A percentile compares a stretch with the other conserved stretches of the same genome.
These are phyloP conservation scores for Thelaira solivaga DNA, from an alignment of 2,888 invertebrate species.

Conservation along the genomic window DNA sequence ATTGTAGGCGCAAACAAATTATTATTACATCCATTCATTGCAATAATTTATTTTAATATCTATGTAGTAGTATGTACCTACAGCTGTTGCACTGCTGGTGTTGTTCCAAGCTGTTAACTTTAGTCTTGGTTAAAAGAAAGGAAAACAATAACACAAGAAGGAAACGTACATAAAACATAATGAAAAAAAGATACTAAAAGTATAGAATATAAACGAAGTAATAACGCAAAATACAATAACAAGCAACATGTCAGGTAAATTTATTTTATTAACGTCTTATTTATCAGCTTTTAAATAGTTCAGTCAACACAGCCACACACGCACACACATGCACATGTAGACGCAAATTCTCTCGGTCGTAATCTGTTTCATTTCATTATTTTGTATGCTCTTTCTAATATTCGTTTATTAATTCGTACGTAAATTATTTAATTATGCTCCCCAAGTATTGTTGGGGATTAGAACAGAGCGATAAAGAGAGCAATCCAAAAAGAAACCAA, in stretches of 20 bases:
- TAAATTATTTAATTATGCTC: not conserved
- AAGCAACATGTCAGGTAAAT: conserved; percentile 49
- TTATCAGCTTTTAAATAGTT: conserved; percentile 38
- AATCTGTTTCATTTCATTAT: conserved; percentile 9
- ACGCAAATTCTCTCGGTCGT: not conserved
- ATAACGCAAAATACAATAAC: conserved; percentile 18
- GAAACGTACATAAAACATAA: not conserved
- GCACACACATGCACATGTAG: not conserved
- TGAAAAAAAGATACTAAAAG: not conserved
- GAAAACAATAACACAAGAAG: not conserved
- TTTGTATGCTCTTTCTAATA: conserved; percentile 6
- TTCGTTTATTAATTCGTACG: conserved; percentile 20
- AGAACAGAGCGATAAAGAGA: conserved; percentile 1
- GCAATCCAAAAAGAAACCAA: too few relatives aligned
- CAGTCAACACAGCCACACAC: not conserved
- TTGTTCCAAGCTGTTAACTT: conserved; percentile 47
- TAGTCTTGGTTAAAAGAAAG: conserved; percentile 7
- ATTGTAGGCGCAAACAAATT: conserved; percentile 56
- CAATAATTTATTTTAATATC: conserved; percentile 51
- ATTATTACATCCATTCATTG: conserved; percentile 40
- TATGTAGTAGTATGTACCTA: conserved; percentile 48
- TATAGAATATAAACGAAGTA: conserved; percentile 19
- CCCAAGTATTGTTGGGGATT: not conserved
- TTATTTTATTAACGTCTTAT: conserved; percentile 41
- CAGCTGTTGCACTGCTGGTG: conserved; percentile 39